Conservation (phyloP, 2,888 invertebrate genomes). For the Seira musarum region DNA sequence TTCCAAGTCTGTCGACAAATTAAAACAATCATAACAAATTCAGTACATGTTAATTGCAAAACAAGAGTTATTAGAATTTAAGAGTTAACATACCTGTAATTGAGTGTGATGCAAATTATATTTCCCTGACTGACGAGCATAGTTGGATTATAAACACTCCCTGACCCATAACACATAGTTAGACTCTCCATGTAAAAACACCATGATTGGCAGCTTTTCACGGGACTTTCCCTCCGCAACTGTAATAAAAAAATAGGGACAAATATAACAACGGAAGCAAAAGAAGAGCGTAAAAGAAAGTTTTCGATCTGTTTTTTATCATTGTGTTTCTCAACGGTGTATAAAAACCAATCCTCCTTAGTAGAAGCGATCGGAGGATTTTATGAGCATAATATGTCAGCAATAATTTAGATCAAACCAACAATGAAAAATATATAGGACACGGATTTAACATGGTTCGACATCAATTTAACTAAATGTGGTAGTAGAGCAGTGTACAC, state of each 20-base stretch:
- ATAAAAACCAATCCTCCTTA: not conserved
- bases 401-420: not conserved
- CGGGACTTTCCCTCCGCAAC: constrained; percentile 48
- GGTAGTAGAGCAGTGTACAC: too few relatives aligned
- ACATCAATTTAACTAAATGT: too few relatives aligned
- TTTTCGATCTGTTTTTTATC: not conserved
- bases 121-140: too few relatives aligned
- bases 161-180: constrained; percentile 89
- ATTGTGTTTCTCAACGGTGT: not conserved
- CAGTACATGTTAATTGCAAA: not conserved
- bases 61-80: not conserved
- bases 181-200: constrained; percentile 87
- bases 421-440: not conserved
- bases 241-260: constrained; percentile 33
- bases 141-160: constrained; percentile 96
- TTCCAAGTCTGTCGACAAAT: too few relatives aligned
- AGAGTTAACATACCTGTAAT: not conserved
- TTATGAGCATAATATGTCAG: constrained; percentile 3
- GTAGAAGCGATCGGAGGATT: not conserved
- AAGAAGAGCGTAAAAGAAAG: not conserved
- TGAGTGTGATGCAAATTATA: not conserved
- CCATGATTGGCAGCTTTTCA: constrained; percentile 79
- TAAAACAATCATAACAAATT: not conserved
- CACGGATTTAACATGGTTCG: not conserved
- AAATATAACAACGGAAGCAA: too few relatives aligned